phyloP scores from a whole-genome alignment of 2,113 vertebrate genomes.

The Paradoxurus hermaphroditus region DNA sequence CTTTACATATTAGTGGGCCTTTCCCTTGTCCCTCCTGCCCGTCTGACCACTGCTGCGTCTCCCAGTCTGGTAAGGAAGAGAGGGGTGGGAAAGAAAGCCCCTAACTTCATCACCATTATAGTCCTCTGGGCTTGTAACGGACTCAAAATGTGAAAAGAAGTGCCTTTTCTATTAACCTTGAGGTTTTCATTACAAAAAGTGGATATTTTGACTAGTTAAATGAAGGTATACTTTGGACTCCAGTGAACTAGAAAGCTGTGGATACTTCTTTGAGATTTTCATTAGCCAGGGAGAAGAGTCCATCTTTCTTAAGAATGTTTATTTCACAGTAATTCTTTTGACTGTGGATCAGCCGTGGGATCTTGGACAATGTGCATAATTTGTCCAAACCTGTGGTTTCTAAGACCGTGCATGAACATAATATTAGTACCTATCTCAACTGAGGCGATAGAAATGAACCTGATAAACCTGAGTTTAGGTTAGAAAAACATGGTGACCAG shows the following conservation, averaged over 20 bases:
- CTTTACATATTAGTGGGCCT: background rate
- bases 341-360: background rate
- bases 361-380: background rate
- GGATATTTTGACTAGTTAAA: background rate
- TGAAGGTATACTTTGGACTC: background rate
- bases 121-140: background rate
- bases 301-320: background rate
- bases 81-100: background rate
- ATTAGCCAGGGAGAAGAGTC: background rate
- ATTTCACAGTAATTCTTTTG: background rate
- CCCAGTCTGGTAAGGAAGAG: background rate
- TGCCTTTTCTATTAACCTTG: background rate
- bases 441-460: background rate
- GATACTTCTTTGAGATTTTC: background rate
- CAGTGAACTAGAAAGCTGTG: background rate
- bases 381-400: background rate
- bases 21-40: background rate
- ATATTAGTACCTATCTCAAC: background rate
- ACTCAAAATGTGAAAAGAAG: background rate
- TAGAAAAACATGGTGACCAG: background rate
- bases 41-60: background rate
- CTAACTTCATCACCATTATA: background rate
- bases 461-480: background rate
- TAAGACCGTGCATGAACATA: background rate
- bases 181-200: background rate